Evolutionary conservation across 2,113 vertebrate species (phyloP).

Genomic region (Nesoenas mayeri): DNA sequence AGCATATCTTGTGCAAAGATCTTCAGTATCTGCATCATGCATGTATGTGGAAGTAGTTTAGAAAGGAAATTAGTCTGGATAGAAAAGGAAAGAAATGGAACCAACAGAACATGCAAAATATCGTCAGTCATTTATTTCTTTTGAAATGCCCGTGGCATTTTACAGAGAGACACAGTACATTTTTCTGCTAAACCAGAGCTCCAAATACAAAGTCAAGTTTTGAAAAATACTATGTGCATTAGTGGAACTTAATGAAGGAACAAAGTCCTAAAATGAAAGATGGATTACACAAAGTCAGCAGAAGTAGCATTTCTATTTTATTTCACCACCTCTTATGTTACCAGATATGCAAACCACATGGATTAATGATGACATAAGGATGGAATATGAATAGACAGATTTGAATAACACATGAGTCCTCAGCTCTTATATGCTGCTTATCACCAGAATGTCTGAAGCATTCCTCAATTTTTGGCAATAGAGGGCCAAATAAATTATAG

Average conservation of each 20-base stretch:
- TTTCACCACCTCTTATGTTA: background rate
- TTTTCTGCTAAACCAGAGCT: background rate
- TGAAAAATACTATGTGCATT: background rate
- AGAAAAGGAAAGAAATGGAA: background rate
- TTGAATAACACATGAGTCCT: background rate
- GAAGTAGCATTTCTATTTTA: background rate
- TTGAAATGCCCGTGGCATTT: background rate
- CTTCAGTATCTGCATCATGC: background rate
- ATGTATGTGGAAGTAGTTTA: background rate
- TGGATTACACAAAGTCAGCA: background rate
- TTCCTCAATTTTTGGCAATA: background rate
- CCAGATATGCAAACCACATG: background rate
- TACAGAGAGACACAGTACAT: background rate
- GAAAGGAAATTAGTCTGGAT: background rate
- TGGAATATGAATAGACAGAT: background rate
- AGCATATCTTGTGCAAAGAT: background rate
- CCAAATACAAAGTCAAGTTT: background rate
- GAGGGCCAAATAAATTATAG: background rate
- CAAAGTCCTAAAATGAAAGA: background rate
- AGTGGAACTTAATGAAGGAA: background rate
- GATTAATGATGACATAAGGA: background rate
- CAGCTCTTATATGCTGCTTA: background rate
- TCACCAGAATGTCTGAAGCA: background rate
- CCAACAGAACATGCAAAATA: background rate
- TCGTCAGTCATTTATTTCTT: background rate